phyloP scores from a whole-genome alignment of 2,113 vertebrate genomes.

The Spea multiplicata region DNA sequence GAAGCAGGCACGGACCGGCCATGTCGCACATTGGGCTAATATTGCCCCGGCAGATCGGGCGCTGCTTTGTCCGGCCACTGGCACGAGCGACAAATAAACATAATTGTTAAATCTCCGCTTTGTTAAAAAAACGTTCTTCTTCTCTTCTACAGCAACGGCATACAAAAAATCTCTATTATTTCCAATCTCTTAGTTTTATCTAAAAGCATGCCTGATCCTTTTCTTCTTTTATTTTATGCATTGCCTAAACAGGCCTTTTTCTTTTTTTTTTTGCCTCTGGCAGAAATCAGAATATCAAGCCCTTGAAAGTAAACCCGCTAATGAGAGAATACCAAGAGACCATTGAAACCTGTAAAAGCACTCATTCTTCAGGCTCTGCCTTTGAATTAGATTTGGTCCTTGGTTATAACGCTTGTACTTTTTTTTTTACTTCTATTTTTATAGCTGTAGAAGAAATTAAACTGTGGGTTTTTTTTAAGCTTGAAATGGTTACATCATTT shows the following conservation, averaged over 20 bases:
- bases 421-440: slow-evolving; percentile 41
- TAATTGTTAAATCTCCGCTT: too few relatives aligned
- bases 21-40: too few relatives aligned
- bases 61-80: too few relatives aligned
- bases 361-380: slow-evolving; percentile 5
- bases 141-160: background rate
- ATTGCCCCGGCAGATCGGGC: too few relatives aligned
- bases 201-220: background rate
- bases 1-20: too few relatives aligned
- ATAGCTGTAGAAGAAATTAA: slow-evolving; percentile 29
- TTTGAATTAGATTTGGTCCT: slow-evolving; percentile 35
- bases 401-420: slow-evolving; percentile 16
- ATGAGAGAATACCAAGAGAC: background rate
- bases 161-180: slow-evolving; percentile 5
- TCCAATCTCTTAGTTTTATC: background rate
- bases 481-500: slow-evolving; percentile 33
- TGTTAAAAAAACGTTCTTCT: background rate
- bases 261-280: background rate
- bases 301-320: slow-evolving; percentile 6
- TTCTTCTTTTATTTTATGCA: background rate
- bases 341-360: slow-evolving; percentile 9
- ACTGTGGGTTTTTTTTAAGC: slow-evolving; percentile 25
- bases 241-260: background rate
- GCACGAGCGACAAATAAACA: too few relatives aligned
- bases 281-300: slow-evolving; percentile 4